Conservation (phyloP, 2,797 vertebrate species). For the Ctenopoma multispine region DNA sequence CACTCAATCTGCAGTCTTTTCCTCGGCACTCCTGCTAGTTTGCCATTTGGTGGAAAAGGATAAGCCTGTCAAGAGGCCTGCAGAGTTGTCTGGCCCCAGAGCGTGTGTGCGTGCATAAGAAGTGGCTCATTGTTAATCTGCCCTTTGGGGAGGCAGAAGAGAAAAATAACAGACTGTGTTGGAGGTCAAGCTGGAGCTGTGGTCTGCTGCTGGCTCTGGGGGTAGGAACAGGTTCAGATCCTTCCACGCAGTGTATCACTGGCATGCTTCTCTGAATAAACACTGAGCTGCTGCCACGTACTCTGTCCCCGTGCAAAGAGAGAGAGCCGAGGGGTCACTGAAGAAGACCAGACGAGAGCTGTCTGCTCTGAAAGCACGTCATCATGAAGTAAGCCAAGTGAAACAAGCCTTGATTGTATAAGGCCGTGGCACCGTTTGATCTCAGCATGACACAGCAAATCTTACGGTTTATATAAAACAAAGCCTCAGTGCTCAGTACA, state of each 20-base stretch:
- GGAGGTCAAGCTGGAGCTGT: slow-evolving; percentile 60
- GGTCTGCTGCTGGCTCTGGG: slow-evolving; percentile 38
- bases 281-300: slow-evolving; percentile 29
- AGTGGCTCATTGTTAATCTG: slow-evolving; percentile 62
- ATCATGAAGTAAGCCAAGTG: slow-evolving; percentile 17
- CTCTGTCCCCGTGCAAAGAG: slow-evolving; percentile 32
- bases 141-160: slow-evolving; percentile 43
- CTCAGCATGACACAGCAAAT: slow-evolving; percentile 60
- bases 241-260: slow-evolving; percentile 16
- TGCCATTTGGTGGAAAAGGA: slow-evolving; percentile 59
- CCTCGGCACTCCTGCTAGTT: slow-evolving; percentile 49
- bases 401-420: slow-evolving; percentile 22
- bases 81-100: slow-evolving; percentile 33
- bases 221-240: slow-evolving; percentile 45
- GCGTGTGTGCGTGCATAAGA: slow-evolving; percentile 36
- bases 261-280: slow-evolving; percentile 70
- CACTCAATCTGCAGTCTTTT: slow-evolving; percentile 71
- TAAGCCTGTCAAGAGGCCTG: slow-evolving; percentile 52
- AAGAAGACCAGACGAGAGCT: slow-evolving; percentile 37
- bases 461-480: slow-evolving; percentile 9
- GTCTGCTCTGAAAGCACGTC: slow-evolving; percentile 15
- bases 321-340: slow-evolving; percentile 51
- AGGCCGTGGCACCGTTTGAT: background rate
- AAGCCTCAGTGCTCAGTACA: background rate
- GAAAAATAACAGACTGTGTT: slow-evolving; percentile 52